Conservation (phyloP, 2,113 vertebrate genomes). For the Nesogale talazaci region DNA sequence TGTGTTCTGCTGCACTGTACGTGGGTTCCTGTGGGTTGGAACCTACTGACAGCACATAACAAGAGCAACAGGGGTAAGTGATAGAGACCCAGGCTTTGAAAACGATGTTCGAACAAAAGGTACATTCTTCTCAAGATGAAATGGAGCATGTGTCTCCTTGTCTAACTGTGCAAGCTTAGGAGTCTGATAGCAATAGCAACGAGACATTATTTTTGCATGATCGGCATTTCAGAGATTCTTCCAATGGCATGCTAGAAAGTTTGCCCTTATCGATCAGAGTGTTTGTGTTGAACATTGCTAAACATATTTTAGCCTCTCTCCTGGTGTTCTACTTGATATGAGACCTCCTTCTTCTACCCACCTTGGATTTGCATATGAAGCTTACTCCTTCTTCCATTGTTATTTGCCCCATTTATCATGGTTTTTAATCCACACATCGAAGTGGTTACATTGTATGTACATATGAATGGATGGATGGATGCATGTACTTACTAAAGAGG, state of each 20-base stretch:
- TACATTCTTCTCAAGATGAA: conserved; percentile 72
- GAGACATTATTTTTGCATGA: conserved; percentile 70
- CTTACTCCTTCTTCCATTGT: background rate
- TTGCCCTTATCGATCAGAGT: conserved; percentile 43
- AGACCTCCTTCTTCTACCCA: background rate
- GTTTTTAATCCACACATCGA: background rate
- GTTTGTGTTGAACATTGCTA: conserved; percentile 1
- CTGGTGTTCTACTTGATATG: background rate
- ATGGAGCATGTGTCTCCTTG: conserved; percentile 68
- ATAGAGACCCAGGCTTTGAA: conserved; percentile 70
- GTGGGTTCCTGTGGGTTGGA: too few relatives aligned
- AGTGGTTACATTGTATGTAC: background rate
- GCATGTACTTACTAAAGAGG: too few relatives aligned
- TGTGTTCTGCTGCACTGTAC: too few relatives aligned
- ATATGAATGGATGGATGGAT: too few relatives aligned
- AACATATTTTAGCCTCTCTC: background rate
- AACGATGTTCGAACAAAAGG: conserved; percentile 74
- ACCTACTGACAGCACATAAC: too few relatives aligned
- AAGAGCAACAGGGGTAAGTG: conserved; percentile 32
- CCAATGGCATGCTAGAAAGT: background rate
- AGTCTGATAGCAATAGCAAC: conserved; percentile 62
- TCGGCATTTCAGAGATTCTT: conserved; percentile 55
- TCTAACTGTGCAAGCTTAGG: conserved; percentile 70
- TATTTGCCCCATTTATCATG: background rate
- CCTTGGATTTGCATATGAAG: background rate